Evolutionary conservation across 2,888 invertebrate species (phyloP), one percentile per base, ranked within the genome.

Genomic region (Megaustenia siamemsis): DNA sequence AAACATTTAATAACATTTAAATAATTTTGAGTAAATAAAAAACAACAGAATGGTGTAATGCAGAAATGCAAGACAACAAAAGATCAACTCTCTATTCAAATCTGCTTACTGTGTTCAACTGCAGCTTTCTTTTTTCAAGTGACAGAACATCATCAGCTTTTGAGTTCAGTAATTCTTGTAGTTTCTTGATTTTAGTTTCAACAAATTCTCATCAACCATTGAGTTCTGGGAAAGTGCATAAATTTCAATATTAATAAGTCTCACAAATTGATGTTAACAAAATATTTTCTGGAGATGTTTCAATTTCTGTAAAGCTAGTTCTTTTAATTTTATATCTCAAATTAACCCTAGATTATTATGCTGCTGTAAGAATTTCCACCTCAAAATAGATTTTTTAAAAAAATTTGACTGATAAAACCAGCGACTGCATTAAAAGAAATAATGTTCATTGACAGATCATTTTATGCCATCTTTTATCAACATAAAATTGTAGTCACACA

Each of bases 171-270:
- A 90, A 87, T 45, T 93, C 92, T 32, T 93, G 87, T 8, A 94
- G 89, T 35, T 93, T 89, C 87, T 93, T 94, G 49, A 94, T 87
- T 86, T 94, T 93, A 94, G 88, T 87, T 94, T 93, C 87, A 93
- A 89, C 60, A 94, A 90, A 86, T 94, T 94, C 87, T 94, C 93
- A 66, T 94, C 93, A 10, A 94, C 94, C 93, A 94, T 93, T 84
- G 90, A 81, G 82, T 93, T 90, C 93, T 93, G 86, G 32, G 40
- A 40, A 69, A 69, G 24, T n/a, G n/a, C 28, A 66, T 15, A 12
- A n/a, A 12, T 28, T 28, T 21, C 21, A 56, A 35, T 32, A 28
- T 28, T 8, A 63, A 63, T 21, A 21, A 21, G 56, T 56, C 56
- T 15, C 56, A 21, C 56, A 56, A 56, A 56, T 56, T 49, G 49